phyloP scores from a whole-genome alignment of 1,140 invertebrate species.

The Hetaerina americana region DNA sequence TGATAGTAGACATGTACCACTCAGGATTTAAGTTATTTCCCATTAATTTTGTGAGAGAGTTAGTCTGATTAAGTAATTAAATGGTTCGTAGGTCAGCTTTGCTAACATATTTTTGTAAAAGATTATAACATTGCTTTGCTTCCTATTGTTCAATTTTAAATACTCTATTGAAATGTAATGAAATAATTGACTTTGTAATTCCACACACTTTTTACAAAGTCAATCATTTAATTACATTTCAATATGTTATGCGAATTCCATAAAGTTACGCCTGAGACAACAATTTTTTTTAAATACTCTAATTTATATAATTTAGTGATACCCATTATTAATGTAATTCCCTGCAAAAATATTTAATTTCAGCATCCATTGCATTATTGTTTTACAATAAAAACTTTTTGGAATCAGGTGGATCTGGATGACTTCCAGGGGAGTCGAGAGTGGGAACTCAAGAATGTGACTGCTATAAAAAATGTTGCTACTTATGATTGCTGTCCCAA shows the following conservation, averaged over 20 bases:
- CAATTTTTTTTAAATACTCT: not conserved
- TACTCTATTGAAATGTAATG: too few relatives aligned
- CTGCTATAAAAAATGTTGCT: conserved; percentile 17
- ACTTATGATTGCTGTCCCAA: conserved; percentile 29
- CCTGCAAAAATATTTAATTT: not conserved
- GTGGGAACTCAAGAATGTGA: conserved; percentile 26
- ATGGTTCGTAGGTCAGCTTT: too few relatives aligned
- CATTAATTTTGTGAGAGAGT: too few relatives aligned
- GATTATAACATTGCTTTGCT: too few relatives aligned
- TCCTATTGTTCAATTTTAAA: too few relatives aligned
- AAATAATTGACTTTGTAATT: too few relatives aligned
- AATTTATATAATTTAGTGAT: not conserved
- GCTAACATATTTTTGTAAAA: too few relatives aligned
- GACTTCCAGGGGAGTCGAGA: conserved; percentile 23
- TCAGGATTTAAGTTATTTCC: too few relatives aligned
- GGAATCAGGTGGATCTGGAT: conserved; percentile 19
- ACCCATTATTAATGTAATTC: not conserved
- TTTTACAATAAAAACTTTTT: not conserved
- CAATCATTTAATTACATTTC: not conserved
- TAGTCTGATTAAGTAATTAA: too few relatives aligned
- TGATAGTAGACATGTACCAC: too few relatives aligned
- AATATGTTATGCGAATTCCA: not conserved
- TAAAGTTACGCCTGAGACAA: not conserved
- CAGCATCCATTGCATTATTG: not conserved
- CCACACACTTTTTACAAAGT: too few relatives aligned